Evolutionary conservation across 2,888 invertebrate species (phyloP), one percentile per base, ranked within the genome.

Genomic region (Polyommatus icarus): DNA sequence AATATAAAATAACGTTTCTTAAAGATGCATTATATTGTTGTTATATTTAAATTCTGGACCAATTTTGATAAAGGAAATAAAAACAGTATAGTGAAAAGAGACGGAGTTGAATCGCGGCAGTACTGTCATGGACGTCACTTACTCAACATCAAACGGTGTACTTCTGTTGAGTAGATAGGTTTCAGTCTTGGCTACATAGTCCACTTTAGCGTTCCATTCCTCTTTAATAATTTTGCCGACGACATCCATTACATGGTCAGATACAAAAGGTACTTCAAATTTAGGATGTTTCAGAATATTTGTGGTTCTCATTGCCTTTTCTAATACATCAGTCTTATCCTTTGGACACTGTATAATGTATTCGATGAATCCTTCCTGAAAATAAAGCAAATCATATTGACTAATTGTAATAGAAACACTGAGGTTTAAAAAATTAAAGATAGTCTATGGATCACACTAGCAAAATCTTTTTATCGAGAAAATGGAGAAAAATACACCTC

Each of bases 211-310:
- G 24, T 83, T 78, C 1, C 84, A 78, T 18, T 83, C 81, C 12
- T 77, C 3, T 5, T 6, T 29, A 18, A 79, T 78, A 0, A 87
- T 72, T 54, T 80, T 82, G 29, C 81, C 80, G 1, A 89, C 76
- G 73, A 84, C 84, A 24, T 84, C 82, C 18, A 81, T 78, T 0
- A 88, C 81, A 32, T 88, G 81, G 7, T 81, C 46, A 0, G 83
- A 84, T 0, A 81, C 83, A 71, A 82, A 89, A 0, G 89, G 85
- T 0, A 88, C 76, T 12, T 82, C 79, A 0, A 87, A 78, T 79
- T 80, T 82, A 2, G 78, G 82, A 90, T 90, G 90, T 77, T 90
- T 84, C 75, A 91, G 86, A 0, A 87, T 1, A 67, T 87, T 85
- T 1, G 90, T 90, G 15, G 76, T 82, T 7, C 67, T 82, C 6